Conservation (phyloP, 1,140 invertebrate genomes). For the Eciton burchellii region DNA sequence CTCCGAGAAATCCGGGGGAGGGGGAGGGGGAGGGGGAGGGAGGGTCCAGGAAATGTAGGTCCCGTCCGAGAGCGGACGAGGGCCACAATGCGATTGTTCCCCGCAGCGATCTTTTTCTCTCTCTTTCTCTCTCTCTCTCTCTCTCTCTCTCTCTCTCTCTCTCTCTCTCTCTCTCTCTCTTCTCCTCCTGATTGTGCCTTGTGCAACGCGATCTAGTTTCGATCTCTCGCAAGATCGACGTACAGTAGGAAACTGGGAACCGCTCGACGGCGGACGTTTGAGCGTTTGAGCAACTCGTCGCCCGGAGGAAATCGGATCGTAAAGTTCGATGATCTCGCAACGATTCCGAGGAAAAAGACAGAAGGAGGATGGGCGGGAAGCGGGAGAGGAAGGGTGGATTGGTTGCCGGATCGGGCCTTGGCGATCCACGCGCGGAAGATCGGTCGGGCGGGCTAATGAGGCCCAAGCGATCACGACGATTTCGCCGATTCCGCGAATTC, state of each 20-base stretch:
- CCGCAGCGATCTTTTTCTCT: constrained; percentile 51
- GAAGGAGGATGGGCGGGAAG: background rate
- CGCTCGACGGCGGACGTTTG: constrained; percentile 40
- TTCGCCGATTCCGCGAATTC: constrained; percentile 64
- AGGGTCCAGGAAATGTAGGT: constrained; percentile 31
- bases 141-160: too few species aligned
- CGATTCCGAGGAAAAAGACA: constrained; percentile 9
- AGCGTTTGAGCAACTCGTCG: constrained; percentile 54
- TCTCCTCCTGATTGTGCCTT: constrained; percentile 27
- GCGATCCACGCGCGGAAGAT: constrained; percentile 43
- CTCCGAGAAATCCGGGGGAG: constrained; percentile 12
- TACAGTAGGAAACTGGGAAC: constrained; percentile 38
- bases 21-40: too few species aligned
- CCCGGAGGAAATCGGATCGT: constrained; percentile 56
- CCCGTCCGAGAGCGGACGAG: constrained; percentile 24
- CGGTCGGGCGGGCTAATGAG: constrained; percentile 58
- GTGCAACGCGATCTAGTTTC: constrained; percentile 61
- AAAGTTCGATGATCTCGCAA: constrained; percentile 63
- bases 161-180: too few species aligned
- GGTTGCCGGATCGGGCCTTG: constrained; percentile 1
- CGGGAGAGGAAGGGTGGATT: background rate
- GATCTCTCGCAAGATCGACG: constrained; percentile 41
- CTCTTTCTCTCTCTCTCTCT: too few species aligned
- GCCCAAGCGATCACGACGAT: constrained; percentile 48
- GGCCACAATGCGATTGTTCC: constrained; percentile 44